phyloP scores from a whole-genome alignment of 2,113 vertebrate genomes.

The Rattus rattus region DNA sequence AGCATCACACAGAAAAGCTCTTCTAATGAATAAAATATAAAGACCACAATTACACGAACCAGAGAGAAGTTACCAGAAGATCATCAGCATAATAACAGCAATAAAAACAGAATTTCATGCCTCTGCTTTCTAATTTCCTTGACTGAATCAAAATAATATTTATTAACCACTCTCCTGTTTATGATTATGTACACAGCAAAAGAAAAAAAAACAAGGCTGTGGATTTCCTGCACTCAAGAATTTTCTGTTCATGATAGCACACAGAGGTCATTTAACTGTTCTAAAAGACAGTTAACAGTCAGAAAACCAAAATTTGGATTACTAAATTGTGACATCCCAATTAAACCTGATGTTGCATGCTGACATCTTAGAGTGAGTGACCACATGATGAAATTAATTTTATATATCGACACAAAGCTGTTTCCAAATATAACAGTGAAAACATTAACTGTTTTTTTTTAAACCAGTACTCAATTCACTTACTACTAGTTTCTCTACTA shows the following conservation, averaged over 20 bases:
- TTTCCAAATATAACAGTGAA: slow-evolving; percentile 8
- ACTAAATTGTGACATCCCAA: not conserved
- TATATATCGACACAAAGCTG: not conserved
- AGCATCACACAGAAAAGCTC: not conserved
- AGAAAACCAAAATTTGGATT: slow-evolving; percentile 44
- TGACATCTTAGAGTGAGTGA: not conserved
- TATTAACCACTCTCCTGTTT: slow-evolving; percentile 62
- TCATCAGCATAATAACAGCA: slow-evolving; percentile 60
- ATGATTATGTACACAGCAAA: slow-evolving; percentile 46
- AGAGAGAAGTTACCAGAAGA: slow-evolving; percentile 57
- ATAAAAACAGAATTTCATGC: slow-evolving; percentile 61
- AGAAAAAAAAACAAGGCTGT: slow-evolving; percentile 15
- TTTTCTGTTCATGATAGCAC: not conserved
- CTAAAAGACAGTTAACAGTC: slow-evolving; percentile 6
- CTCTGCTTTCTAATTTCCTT: slow-evolving; percentile 50
- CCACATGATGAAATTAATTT: not conserved
- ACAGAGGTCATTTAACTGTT: slow-evolving; percentile 54
- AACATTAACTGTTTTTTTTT: not conserved
- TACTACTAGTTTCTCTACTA: not conserved
- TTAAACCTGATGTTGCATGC: not conserved
- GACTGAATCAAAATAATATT: slow-evolving; percentile 54
- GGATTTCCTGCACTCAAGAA: slow-evolving; percentile 27
- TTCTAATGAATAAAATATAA: slow-evolving; percentile 75
- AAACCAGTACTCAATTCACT: not conserved
- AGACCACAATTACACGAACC: slow-evolving; percentile 63